Evolutionary conservation across 1,140 invertebrate species (phyloP).

Genomic region (Aphaenogaster floridana): DNA sequence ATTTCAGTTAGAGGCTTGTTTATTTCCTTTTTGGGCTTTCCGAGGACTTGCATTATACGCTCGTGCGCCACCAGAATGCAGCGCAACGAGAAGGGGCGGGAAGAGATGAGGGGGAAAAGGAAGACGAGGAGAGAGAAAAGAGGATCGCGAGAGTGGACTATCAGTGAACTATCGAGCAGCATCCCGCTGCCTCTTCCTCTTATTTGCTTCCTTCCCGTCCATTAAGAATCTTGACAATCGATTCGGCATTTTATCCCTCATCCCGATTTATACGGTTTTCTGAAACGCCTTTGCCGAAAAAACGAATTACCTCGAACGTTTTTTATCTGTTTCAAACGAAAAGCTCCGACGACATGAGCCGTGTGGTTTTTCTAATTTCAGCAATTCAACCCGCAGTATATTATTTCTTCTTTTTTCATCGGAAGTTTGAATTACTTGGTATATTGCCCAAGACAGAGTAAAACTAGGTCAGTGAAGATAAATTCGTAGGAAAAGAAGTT

Average conservation of each 20-base stretch:
- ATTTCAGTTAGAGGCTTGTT: constrained; percentile 81
- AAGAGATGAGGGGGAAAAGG: constrained; percentile 11
- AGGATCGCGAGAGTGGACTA: constrained; percentile 55
- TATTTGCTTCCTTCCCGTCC: constrained; percentile 70
- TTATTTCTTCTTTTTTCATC: constrained; percentile 4
- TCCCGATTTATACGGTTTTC: constrained; percentile 57
- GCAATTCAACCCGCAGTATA: background rate
- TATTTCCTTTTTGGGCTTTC: constrained; percentile 80
- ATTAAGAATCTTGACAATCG: constrained; percentile 63
- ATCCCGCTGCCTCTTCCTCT: constrained; percentile 44
- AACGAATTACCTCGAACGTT: constrained; percentile 16
- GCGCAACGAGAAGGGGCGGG: constrained; percentile 63
- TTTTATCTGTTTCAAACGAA: background rate
- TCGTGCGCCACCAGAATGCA: constrained; percentile 66
- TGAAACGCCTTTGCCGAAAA: background rate
- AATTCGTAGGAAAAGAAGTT: constrained; percentile 17
- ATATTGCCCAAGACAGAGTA: constrained; percentile 11
- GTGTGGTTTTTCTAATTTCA: constrained; percentile 7
- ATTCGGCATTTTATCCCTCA: constrained; percentile 65
- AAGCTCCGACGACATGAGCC: background rate
- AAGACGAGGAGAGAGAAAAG: constrained; percentile 48
- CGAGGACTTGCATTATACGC: constrained; percentile 66
- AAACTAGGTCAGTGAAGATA: background rate
- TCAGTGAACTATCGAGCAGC: constrained; percentile 64
- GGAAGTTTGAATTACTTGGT: background rate